Percentiles rank a stretch among this genome's conserved stretches.
phyloP scores from a whole-genome alignment of 92 coral and sea anemone genomes.

The Ricordea florida region DNA sequence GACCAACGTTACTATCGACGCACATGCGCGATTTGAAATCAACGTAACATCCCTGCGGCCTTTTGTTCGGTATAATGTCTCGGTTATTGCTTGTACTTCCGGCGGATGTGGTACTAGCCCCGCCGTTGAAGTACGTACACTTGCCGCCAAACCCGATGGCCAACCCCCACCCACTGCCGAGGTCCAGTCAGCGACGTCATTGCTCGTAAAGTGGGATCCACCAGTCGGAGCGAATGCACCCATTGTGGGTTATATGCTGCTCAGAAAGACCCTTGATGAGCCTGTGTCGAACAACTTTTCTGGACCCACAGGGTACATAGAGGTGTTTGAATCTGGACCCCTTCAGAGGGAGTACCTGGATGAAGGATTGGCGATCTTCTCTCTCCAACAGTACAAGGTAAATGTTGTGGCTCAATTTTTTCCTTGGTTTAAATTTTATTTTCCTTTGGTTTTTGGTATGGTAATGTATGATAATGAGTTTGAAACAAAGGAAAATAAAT shows the following conservation, averaged over 20 bases:
- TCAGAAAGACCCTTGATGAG: constrained; percentile 80
- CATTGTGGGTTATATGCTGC: constrained; percentile 59
- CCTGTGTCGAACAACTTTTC: constrained; percentile 77
- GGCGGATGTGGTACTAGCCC: constrained; percentile 91
- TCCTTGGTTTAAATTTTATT: too few relatives aligned
- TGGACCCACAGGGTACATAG: constrained; percentile 39
- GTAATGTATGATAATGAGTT: too few relatives aligned
- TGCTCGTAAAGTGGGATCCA: constrained; percentile 83
- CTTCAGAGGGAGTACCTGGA: constrained; percentile 57
- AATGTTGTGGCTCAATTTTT: too few relatives aligned
- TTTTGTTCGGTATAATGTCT: constrained; percentile 72
- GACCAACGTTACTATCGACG: constrained; percentile 67
- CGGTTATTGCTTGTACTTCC: constrained; percentile 83
- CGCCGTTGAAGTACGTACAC: constrained; percentile 72
- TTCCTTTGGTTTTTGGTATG: too few relatives aligned
- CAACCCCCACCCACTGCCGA: constrained; percentile 91
- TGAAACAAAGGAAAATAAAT: neutral
- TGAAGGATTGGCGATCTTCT: constrained; percentile 80
- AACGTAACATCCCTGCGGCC: constrained; percentile 80
- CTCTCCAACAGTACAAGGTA: constrained; percentile 92
- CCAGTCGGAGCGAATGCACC: constrained; percentile 82
- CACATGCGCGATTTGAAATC: constrained; percentile 38
- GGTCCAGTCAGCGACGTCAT: constrained; percentile 54
- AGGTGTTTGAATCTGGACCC: constrained; percentile 40
- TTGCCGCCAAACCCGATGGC: constrained; percentile 77